Conservation (phyloP, 1,140 invertebrate genomes). For the Drosophila melanica region DNA sequence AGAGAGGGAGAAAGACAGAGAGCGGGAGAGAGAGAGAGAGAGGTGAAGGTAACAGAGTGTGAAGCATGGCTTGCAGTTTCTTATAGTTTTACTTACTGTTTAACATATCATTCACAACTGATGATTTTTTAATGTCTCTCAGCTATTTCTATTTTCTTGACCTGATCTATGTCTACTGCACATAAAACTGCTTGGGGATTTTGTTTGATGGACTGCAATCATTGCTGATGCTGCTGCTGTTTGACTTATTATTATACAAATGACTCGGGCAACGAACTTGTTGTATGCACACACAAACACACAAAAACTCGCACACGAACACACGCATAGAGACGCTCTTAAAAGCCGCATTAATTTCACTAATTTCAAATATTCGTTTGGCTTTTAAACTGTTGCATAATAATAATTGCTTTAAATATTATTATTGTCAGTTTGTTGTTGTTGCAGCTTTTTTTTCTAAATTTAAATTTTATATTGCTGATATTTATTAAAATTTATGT, state of each 20-base stretch:
- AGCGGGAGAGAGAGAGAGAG: no score
- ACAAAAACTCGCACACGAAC: background rate
- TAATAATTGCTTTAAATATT: conserved; percentile 50
- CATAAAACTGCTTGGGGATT: conserved; percentile 16
- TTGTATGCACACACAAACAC: conserved; percentile 16
- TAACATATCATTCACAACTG: conserved; percentile 5
- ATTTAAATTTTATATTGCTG: conserved; percentile 50
- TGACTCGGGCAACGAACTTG: conserved; percentile 51
- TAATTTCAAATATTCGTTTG: conserved; percentile 23
- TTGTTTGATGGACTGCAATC: conserved; percentile 30
- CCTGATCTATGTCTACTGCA: conserved; percentile 5
- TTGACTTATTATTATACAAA: conserved; percentile 40
- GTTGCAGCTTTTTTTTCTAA: conserved; percentile 38
- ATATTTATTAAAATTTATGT: conserved; percentile 45
- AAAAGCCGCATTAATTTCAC: conserved; percentile 34
- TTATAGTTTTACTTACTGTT: background rate
- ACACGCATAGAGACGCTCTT: background rate
- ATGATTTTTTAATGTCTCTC: conserved; percentile 7
- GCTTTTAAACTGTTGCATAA: conserved; percentile 16
- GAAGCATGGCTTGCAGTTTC: background rate
- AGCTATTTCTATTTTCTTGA: background rate
- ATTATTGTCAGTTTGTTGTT: conserved; percentile 31
- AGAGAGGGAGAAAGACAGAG: no score
- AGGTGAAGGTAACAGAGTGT: no score
- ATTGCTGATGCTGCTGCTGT: conserved; percentile 5